phyloP scores from a whole-genome alignment of 2,888 invertebrate genomes.

The Drosophila gaucha region DNA sequence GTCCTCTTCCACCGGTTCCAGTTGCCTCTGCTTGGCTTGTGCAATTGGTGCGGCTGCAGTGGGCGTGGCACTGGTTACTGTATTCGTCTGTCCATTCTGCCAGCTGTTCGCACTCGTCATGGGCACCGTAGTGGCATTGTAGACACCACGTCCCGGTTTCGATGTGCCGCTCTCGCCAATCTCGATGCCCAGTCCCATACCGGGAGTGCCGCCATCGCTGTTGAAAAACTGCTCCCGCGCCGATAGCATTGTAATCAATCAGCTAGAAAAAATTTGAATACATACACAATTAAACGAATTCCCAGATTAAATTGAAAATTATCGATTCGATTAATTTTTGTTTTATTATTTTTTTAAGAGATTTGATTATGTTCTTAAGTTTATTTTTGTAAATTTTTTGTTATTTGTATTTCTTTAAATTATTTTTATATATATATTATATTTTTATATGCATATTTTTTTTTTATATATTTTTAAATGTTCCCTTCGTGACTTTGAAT shows the following conservation, averaged over 20 bases:
- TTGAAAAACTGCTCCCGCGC: constrained; percentile 79
- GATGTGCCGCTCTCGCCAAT: constrained; percentile 55
- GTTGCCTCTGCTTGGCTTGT: constrained; percentile 23
- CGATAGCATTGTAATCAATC: constrained; percentile 66
- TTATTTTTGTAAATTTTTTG: too few species aligned
- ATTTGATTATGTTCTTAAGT: too few species aligned
- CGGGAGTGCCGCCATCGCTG: constrained; percentile 52
- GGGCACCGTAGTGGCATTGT: constrained; percentile 77
- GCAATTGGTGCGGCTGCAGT: background rate
- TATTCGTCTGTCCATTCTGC: constrained; percentile 48
- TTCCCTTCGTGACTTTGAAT: too few species aligned
- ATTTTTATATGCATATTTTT: too few species aligned
- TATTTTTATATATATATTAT: too few species aligned
- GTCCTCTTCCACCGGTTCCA: constrained; percentile 57
- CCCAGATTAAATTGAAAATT: background rate
- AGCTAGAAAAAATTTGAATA: constrained; percentile 37
- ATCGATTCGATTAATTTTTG: background rate
- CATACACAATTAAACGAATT: background rate
- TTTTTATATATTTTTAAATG: too few species aligned
- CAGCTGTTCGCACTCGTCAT: constrained; percentile 57
- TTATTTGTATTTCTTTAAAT: too few species aligned
- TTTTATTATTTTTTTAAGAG: too few species aligned
- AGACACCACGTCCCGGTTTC: constrained; percentile 62
- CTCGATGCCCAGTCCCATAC: constrained; percentile 74
- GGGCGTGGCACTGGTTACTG: constrained; percentile 22